phyloP scores from a whole-genome alignment of 2,113 vertebrate genomes.

The Planiliza haematocheilus region DNA sequence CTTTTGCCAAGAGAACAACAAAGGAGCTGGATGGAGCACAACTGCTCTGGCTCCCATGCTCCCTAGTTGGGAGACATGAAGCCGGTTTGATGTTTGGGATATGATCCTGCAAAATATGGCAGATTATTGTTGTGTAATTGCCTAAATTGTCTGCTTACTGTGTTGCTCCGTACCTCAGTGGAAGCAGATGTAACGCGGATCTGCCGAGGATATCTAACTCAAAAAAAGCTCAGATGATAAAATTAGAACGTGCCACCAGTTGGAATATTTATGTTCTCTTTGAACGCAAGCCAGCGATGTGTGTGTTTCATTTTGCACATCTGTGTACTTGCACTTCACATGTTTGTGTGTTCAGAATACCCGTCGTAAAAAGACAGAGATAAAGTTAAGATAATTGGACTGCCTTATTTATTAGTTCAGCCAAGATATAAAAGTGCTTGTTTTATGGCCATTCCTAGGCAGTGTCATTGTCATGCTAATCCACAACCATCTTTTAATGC shows the following conservation, averaged over 20 bases:
- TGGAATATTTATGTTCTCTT: slow-evolving; percentile 52
- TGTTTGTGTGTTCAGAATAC: slow-evolving; percentile 27
- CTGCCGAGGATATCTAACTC: slow-evolving; percentile 24
- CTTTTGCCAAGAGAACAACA: slow-evolving; percentile 60
- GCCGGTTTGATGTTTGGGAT: slow-evolving; percentile 53
- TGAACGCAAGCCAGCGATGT: slow-evolving; percentile 36
- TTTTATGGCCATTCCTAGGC: slow-evolving; percentile 13
- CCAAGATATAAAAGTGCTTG: neutral
- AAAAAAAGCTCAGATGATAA: slow-evolving; percentile 37
- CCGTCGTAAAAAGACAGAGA: neutral
- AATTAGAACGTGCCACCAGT: slow-evolving; percentile 49
- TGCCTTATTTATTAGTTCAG: slow-evolving; percentile 33
- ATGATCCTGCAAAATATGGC: slow-evolving; percentile 37
- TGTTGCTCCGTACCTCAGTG: slow-evolving; percentile 23
- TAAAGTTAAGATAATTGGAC: slow-evolving; percentile 30
- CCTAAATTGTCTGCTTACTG: slow-evolving; percentile 44
- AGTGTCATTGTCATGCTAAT: slow-evolving; percentile 33
- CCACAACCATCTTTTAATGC: slow-evolving; percentile 14
- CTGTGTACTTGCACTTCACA: slow-evolving; percentile 4
- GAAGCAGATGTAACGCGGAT: slow-evolving; percentile 54
- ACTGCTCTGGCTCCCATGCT: slow-evolving; percentile 34
- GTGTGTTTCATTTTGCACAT: slow-evolving; percentile 49
- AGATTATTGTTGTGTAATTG: slow-evolving; percentile 56
- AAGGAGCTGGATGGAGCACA: slow-evolving; percentile 41
- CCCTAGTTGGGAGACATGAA: slow-evolving; percentile 32